Evolutionary conservation across 64 coral and sea anemone genomes (phyloP), one percentile per base, ranked within the genome.

Genomic region (Stichodactyla mertensii): DNA sequence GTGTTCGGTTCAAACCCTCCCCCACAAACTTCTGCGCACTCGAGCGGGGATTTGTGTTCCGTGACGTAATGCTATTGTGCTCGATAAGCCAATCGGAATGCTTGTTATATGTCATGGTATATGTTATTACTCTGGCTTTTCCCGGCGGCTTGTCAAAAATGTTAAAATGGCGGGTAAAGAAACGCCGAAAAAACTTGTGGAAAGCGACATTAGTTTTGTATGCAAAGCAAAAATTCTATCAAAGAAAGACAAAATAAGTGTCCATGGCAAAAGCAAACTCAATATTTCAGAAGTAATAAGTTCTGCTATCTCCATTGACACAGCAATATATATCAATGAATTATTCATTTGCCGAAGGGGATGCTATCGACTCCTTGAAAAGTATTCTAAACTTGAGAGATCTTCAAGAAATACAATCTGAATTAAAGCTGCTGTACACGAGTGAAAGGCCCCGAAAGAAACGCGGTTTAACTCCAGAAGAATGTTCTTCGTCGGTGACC

Each of bases 331-430:
- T 84, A 59, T 55, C 23, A 61, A 60, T 60, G 82, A 84, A 60
- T 84, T 84, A 60, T 61, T 84, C 55, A 57, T 59, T 84, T 84
- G 83, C 36, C 83, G 83, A 55, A 84, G 55, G 4, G 83, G 83
- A n/a, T 84, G 84, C 53, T 86, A 86, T 52, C 84, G 84, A 20
- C 69, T 86, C 16, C 69, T 86, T 59, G 84, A 86, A 86, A 86
- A 86, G 84, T 86, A 66, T 86, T 6, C 59, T 62, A 85, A 61
- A 85, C 59, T 85, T 85, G 83, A 85, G 26, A 64, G 56, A 85
- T 57, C 64, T 85, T 85, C 56, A 85, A 85, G 83, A 85, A 85
- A 62, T 26, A n/a, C 59, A 22, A 51, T 57, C 27, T 7, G 84
- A 86, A 31, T 52, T 86, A 18, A 86, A 86, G 84, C 5, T 28